Evolutionary conservation across 2,888 invertebrate genomes (phyloP).

Genomic region (Escarpia spicata): DNA sequence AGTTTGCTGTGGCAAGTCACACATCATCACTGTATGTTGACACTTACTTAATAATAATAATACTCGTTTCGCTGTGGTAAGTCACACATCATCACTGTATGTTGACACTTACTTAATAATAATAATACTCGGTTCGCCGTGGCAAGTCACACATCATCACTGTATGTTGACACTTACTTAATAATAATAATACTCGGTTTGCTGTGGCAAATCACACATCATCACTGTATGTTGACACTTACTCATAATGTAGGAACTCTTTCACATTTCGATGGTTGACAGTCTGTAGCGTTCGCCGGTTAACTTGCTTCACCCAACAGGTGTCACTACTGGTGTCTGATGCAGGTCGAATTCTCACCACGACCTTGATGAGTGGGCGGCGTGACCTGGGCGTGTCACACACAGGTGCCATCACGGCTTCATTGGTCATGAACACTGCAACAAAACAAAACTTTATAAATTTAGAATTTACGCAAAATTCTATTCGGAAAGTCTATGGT

Average conservation of each 20-base stretch:
- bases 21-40: too few relatives aligned
- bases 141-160: too few relatives aligned
- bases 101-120: too few relatives aligned
- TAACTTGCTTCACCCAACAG: slow-evolving; percentile 47
- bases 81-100: too few relatives aligned
- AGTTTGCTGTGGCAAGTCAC: too few relatives aligned
- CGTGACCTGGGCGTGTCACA: background rate
- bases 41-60: too few relatives aligned
- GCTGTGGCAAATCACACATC: too few relatives aligned
- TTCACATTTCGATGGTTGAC: slow-evolving; percentile 58
- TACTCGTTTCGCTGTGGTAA: too few relatives aligned
- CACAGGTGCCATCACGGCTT: background rate
- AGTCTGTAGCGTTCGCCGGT: slow-evolving; percentile 51
- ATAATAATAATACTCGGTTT: background rate
- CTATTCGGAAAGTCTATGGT: too few relatives aligned
- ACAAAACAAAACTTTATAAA: background rate
- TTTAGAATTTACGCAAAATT: background rate
- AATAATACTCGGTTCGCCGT: too few relatives aligned
- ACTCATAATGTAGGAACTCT: slow-evolving; percentile 60
- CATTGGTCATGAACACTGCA: background rate
- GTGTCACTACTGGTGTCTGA: slow-evolving; percentile 30
- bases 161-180: too few relatives aligned
- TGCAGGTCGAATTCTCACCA: slow-evolving; percentile 53
- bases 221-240: slow-evolving; percentile 38
- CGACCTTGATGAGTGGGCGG: slow-evolving; percentile 48